Evolutionary conservation across 2,797 vertebrate genomes (phyloP), one percentile per base, ranked within the genome.

Genomic region (Sebastes flavidus): DNA sequence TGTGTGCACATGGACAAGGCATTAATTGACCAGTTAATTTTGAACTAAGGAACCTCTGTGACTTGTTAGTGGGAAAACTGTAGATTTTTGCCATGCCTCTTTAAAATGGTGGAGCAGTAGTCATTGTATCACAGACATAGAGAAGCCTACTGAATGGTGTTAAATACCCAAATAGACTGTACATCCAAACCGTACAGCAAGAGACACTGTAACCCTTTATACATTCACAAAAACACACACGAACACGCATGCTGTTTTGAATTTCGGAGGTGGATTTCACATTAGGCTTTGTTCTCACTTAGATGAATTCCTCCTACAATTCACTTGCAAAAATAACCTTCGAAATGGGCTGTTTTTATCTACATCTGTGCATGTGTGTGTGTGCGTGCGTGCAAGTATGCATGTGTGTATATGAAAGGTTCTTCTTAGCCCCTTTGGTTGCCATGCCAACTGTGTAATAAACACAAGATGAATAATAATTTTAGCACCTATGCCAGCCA

Each of bases 401-500:
- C 29, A 8, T 66, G 18, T 56, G 13, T 73, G 49, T 87, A 16
- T 79, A 61, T 32, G 24, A 67, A 82, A 71, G 36, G 75, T 42
- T 24, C 18, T 55, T 67, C n/a, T 25, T 30, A 65, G 59, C 58
- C 60, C 81, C 80, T 81, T 84, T 54, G 20, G 86, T 91, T 91
- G 69, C 89, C 87, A 85, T 91, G 80, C 68, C 90, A 83, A 90
- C 87, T 32, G 38, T 78, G 46, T 77, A 82, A 88, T 90, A 83
- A 86, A 78, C 77, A 86, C 80, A 65, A 65, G 22, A 83, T 87
- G 83, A 89, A 92, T 86, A 82, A 79, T 79, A 8, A 72, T 78
- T 82, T 77, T 78, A 78, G 34, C 71, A 82, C 69, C 72, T 72
- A 65, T 86, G 65, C 78, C 56, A 56, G 52, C 73, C 77, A 81